Percentiles rank a stretch among this genome's conserved stretches.
Evolutionary conservation across 2,888 invertebrate species (phyloP).

Genomic region (Cosmia trapezina): DNA sequence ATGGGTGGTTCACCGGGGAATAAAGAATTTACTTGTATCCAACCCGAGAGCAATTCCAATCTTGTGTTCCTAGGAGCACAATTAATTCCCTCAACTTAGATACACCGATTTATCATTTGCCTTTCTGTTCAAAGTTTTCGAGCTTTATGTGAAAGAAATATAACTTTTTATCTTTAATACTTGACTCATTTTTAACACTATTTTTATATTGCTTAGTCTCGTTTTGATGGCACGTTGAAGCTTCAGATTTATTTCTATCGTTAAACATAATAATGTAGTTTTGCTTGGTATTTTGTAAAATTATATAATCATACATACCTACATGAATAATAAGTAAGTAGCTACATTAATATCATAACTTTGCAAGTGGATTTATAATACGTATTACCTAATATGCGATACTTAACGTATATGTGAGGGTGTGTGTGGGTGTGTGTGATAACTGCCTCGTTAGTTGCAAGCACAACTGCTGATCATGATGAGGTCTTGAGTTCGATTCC

Average conservation of each 20-base stretch:
- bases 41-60: slow-evolving; percentile 62
- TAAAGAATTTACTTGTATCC: slow-evolving; percentile 64
- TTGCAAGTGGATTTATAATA: neutral
- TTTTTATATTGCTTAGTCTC: slow-evolving; percentile 6
- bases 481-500: too few species aligned
- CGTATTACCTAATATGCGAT: neutral
- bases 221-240: neutral
- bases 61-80: slow-evolving; percentile 66
- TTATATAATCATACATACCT: neutral
- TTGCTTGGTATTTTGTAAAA: neutral
- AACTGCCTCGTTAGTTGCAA: too few species aligned
- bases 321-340: too few species aligned
- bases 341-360: neutral
- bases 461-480: too few species aligned
- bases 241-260: neutral
- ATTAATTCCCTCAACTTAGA: slow-evolving; percentile 71
- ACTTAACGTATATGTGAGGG: neutral
- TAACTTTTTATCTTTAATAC: slow-evolving; percentile 37
- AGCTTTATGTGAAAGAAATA: slow-evolving; percentile 14
- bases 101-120: slow-evolving; percentile 70
- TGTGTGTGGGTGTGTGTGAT: too few species aligned
- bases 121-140: slow-evolving; percentile 64
- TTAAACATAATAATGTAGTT: neutral
- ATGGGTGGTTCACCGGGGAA: slow-evolving; percentile 60
- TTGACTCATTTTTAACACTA: slow-evolving; percentile 15